Percentiles rank a stretch among this genome's conserved stretches.
Evolutionary conservation across 2,888 invertebrate genomes (phyloP).

Genomic region (Empis livida): DNA sequence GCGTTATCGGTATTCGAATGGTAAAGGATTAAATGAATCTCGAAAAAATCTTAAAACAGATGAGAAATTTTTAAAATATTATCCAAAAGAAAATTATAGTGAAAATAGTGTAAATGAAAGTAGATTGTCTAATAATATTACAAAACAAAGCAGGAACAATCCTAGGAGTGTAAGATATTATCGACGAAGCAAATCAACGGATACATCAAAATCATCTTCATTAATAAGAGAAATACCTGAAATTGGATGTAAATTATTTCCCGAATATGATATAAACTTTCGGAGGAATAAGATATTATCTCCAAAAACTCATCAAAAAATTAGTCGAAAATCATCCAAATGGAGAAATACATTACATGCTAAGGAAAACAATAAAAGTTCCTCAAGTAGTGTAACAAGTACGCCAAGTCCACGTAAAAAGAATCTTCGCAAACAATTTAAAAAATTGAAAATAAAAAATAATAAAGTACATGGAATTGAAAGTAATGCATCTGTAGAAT

Average conservation of each 20-base stretch:
- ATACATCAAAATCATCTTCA: too few species aligned
- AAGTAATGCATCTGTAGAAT: not conserved
- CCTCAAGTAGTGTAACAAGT: not conserved
- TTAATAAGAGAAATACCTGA: too few species aligned
- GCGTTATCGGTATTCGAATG: conserved; percentile 5
- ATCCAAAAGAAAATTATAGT: too few species aligned
- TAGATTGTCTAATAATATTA: not conserved
- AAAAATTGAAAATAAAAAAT: too few species aligned
- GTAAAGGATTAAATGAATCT: not conserved
- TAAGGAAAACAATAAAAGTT: not conserved
- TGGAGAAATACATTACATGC: not conserved
- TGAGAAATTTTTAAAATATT: not conserved
- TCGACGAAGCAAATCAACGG: not conserved
- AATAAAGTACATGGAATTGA: not conserved
- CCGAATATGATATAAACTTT: too few species aligned
- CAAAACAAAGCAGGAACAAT: not conserved
- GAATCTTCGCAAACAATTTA: not conserved
- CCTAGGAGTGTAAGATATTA: not conserved
- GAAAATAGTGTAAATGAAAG: too few species aligned
- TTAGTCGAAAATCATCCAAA: not conserved
- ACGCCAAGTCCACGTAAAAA: too few species aligned
- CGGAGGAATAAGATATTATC: not conserved
- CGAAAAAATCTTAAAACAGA: not conserved
- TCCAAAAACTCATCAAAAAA: not conserved
- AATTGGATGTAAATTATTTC: too few species aligned